Evolutionary conservation across 2,888 invertebrate genomes (phyloP).

Genomic region (Anthophora plumipes): DNA sequence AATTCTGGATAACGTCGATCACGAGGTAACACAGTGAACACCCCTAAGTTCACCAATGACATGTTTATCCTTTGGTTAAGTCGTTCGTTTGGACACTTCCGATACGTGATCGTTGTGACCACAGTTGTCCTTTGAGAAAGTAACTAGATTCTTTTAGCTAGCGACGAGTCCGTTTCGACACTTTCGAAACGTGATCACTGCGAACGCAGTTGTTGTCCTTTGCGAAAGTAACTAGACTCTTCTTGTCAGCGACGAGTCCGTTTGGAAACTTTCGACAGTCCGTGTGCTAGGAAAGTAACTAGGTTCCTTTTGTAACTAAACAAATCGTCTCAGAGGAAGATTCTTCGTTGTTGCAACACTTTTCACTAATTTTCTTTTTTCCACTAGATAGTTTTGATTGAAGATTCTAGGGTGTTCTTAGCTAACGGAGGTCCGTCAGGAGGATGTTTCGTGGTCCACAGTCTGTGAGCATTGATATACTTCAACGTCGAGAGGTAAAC

Average conservation of each 20-base stretch:
- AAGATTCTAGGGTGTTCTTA: background rate
- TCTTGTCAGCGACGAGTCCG: too few relatives aligned
- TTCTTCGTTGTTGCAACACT: background rate
- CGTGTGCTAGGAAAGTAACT: too few relatives aligned
- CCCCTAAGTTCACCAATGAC: constrained; percentile 2
- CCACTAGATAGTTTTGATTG: background rate
- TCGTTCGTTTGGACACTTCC: background rate
- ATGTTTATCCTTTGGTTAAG: constrained; percentile 32
- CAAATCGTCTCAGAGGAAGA: background rate
- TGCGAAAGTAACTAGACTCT: too few relatives aligned
- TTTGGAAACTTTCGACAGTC: too few relatives aligned
- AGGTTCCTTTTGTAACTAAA: too few relatives aligned
- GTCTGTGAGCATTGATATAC: constrained; percentile 55
- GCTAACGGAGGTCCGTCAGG: constrained; percentile 13
- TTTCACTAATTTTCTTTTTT: background rate
- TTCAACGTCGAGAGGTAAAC: constrained; percentile 38
- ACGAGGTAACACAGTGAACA: constrained; percentile 9
- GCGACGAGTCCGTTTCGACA: too few relatives aligned
- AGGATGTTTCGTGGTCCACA: constrained; percentile 41
- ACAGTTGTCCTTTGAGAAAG: background rate
- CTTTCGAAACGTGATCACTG: too few relatives aligned
- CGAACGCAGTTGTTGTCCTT: too few relatives aligned
- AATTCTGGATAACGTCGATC: constrained; percentile 42
- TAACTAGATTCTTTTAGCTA: too few relatives aligned
- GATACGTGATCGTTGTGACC: background rate